Conservation (phyloP, 1,140 invertebrate genomes). For the Acyrthosiphon pisum region DNA sequence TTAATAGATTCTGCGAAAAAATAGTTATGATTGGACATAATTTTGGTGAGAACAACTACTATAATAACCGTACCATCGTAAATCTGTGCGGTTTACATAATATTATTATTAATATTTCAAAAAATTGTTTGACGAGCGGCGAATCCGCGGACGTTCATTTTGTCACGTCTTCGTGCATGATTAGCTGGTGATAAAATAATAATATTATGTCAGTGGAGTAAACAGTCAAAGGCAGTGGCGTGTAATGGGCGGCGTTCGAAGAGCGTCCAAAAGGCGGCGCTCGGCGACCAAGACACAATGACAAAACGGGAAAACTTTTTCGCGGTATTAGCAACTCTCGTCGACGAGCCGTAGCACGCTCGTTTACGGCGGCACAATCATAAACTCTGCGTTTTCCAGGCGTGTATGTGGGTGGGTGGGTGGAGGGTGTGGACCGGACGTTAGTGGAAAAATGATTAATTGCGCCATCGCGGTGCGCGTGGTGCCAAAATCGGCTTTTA, state of each 20-base stretch:
- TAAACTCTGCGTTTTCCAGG: background rate
- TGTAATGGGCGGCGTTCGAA: background rate
- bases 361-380: background rate
- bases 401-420: too few relatives aligned
- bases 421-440: background rate
- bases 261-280: too few relatives aligned
- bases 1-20: too few relatives aligned
- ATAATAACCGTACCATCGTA: too few relatives aligned
- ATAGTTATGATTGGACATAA: too few relatives aligned
- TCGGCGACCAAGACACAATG: background rate
- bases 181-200: background rate
- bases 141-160: too few relatives aligned
- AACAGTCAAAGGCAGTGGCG: background rate
- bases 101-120: too few relatives aligned
- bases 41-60: too few relatives aligned
- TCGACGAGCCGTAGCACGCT: background rate
- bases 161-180: too few relatives aligned
- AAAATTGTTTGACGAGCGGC: too few relatives aligned
- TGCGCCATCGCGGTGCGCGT: background rate
- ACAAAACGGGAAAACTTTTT: slow-evolving; percentile 20
- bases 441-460: slow-evolving; percentile 28
- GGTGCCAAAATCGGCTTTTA: background rate
- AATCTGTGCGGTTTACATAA: too few relatives aligned
- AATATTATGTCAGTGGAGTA: background rate
- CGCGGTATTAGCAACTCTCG: background rate